Conservation (phyloP, 2,113 vertebrate genomes). For the Glaucomys volans region DNA sequence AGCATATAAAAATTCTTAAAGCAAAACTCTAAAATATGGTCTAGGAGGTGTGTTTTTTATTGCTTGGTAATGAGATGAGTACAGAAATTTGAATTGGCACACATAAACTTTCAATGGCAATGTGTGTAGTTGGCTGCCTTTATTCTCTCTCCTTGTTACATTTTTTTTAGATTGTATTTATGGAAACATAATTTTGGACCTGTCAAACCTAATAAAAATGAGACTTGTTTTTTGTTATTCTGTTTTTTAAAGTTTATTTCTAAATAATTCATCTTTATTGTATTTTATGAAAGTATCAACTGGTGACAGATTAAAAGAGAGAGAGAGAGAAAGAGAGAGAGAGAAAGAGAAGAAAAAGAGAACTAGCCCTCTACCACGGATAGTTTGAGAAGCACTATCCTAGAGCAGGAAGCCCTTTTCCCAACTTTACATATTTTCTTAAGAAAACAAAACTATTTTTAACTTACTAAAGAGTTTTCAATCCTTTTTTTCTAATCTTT, state of each 20-base stretch:
- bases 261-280: not conserved
- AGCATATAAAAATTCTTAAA: not conserved
- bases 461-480: slow-evolving; percentile 19
- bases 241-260: slow-evolving; percentile 39
- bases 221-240: not conserved
- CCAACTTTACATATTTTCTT: not conserved
- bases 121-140: not conserved
- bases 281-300: slow-evolving; percentile 9
- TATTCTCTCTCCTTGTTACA: not conserved
- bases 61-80: not conserved
- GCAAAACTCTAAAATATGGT: not conserved
- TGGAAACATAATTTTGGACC: not conserved
- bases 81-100: not conserved
- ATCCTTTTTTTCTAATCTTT: not conserved
- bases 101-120: not conserved
- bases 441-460: not conserved
- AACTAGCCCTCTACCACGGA: not conserved
- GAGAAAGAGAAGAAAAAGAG: not conserved
- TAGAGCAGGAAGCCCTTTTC: not conserved
- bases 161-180: not conserved
- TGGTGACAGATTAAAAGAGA: not conserved
- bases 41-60: not conserved
- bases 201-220: slow-evolving; percentile 15
- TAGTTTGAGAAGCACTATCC: not conserved
- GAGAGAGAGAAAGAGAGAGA: not conserved